Evolutionary conservation across 2,797 vertebrate genomes (phyloP), one percentile per base, ranked within the genome.

Genomic region (Poecilia picta): DNA sequence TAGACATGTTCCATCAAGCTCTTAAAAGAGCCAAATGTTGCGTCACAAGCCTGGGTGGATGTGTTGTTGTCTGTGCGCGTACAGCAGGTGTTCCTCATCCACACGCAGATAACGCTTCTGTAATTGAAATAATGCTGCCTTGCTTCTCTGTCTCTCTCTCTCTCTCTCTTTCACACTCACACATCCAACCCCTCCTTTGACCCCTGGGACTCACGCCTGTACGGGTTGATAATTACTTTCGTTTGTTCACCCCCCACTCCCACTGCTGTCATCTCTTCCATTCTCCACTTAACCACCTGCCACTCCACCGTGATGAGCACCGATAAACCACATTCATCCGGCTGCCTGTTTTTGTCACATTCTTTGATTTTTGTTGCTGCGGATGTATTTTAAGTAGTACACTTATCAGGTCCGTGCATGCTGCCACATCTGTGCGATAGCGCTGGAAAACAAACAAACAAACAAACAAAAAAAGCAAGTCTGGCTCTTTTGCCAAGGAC

Each of bases 201-300:
- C 93, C 92, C 88, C 74, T 78, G 90, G 93, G 94, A 93, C 83
- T 84, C 73, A 72, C 20, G 87, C 84, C 78, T 90, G 85, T 84
- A 84, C 45, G 25, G 89, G 88, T 87, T 92, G 93, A 93, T 94
- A 94, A 94, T 95, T 93, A 91, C 91, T 92, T 92, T 93, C 84
- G 86, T 91, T 91, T 82, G 72, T 87, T 77, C 16, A 7, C 75
- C 88, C 82, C 82, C 85, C 86, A 79, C 81, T 89, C 79, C 85
- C 82, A 59, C 78, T 84, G 79, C 83, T 74, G 62, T 68, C 28
- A 78, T 16, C 62, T 81, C 77, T 79, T 79, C 87, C 55, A 80
- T 86, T 78, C 83, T 90, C 84, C 83, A 84, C 86, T 94, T 92
- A 91, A 93, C 92, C 93, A 94, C 91, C 93, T 94, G 94, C 93